A percentile compares a stretch with the other conserved stretches of the same genome.
Conservation (phyloP, 2,888 invertebrate species). For the Brachynemurus nebulosus region DNA sequence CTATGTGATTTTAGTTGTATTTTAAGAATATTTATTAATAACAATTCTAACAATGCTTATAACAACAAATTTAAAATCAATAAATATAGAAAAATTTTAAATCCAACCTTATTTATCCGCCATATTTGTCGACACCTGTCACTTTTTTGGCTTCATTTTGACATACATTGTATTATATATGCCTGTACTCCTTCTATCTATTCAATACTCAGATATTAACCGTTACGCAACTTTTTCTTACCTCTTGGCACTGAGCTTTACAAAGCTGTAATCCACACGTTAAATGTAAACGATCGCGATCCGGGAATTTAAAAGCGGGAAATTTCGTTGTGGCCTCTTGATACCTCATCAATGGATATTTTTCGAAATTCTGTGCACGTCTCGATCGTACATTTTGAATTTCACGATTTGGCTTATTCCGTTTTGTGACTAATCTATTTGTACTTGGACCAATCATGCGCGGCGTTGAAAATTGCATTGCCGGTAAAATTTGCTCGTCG, state of each 20-base stretch:
- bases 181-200: too few species aligned
- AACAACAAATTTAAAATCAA: background rate
- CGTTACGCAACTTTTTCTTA: too few species aligned
- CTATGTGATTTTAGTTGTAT: too few species aligned
- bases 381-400: background rate
- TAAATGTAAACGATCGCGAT: slow-evolving; percentile 59
- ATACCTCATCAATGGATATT: slow-evolving; percentile 25
- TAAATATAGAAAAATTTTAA: too few species aligned
- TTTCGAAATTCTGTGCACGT: background rate
- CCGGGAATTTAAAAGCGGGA: slow-evolving; percentile 72
- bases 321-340: slow-evolving; percentile 44
- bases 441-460: slow-evolving; percentile 23
- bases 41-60: background rate
- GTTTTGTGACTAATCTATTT: background rate
- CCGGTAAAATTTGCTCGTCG: slow-evolving; percentile 49
- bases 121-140: too few species aligned
- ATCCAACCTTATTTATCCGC: too few species aligned
- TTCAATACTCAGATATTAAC: too few species aligned
- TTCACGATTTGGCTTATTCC: background rate
- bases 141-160: background rate
- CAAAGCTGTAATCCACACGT: slow-evolving; percentile 69
- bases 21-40: too few species aligned
- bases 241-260: slow-evolving; percentile 51
- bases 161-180: background rate
- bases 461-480: slow-evolving; percentile 29